Conservation (phyloP, 2,888 invertebrate genomes). For the Callinectes sapidus region DNA sequence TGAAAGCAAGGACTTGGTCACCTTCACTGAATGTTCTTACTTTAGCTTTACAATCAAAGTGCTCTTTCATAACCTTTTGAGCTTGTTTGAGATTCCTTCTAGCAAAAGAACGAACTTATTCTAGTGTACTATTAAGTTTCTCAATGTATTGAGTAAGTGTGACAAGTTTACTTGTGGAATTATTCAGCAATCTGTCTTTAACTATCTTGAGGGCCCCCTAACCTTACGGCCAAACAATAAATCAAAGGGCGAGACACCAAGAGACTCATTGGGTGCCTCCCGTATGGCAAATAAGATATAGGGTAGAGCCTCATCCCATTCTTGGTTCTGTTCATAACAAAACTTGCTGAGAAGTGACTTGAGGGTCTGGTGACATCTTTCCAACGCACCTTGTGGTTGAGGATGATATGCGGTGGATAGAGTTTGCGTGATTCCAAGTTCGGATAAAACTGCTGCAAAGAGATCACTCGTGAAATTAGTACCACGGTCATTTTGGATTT, state of each 20-base stretch:
- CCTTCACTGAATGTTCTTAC: too few species aligned
- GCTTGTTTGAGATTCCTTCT: background rate
- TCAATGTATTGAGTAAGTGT: too few species aligned
- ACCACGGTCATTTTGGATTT: too few species aligned
- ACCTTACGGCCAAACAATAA: slow-evolving; percentile 39
- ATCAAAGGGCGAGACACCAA: background rate
- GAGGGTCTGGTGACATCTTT: background rate
- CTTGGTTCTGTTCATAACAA: too few species aligned
- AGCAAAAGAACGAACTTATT: background rate
- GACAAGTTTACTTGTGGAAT: background rate
- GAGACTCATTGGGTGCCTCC: background rate
- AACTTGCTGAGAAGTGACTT: too few species aligned
- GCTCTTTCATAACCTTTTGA: background rate
- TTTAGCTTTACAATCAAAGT: background rate
- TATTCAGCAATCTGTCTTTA: background rate
- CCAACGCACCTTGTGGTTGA: background rate
- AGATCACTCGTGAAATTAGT: too few species aligned
- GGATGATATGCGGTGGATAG: too few species aligned
- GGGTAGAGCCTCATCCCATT: too few species aligned
- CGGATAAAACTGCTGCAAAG: background rate
- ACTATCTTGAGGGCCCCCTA: slow-evolving; percentile 27
- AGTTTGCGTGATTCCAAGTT: too few species aligned
- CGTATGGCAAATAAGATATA: too few species aligned
- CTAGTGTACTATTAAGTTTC: background rate
- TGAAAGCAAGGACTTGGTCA: too few species aligned